Evolutionary conservation across 2,888 invertebrate species (phyloP).

Genomic region (Parascotia fuliginaria): DNA sequence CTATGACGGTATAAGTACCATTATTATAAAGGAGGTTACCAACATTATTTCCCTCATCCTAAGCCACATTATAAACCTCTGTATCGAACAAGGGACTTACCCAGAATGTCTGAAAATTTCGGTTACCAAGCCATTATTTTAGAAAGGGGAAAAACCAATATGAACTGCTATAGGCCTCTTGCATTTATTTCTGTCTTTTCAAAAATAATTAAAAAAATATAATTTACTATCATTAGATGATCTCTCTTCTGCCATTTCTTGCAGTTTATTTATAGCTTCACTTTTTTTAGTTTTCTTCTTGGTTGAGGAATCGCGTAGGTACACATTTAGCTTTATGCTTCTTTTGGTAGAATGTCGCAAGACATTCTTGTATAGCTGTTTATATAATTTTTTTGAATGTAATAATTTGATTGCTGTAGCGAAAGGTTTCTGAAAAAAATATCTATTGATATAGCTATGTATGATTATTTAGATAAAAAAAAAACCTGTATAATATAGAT

Average conservation of each 20-base stretch:
- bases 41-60: background rate
- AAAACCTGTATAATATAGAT: background rate
- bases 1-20: background rate
- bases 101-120: background rate
- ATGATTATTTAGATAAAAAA: background rate
- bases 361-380: background rate
- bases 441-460: background rate
- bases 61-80: background rate
- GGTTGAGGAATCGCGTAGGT: too few species aligned
- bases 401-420: background rate
- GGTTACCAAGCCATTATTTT: background rate
- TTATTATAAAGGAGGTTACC: background rate
- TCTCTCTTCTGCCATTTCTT: too few species aligned
- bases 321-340: too few species aligned
- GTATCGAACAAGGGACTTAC: background rate
- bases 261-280: too few species aligned
- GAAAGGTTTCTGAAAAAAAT: background rate
- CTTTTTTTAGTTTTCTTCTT: too few species aligned
- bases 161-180: background rate
- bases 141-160: background rate
- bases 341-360: too few species aligned
- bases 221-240: too few species aligned
- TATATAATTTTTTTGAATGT: background rate
- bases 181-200: background rate
- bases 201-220: background rate